phyloP scores from a whole-genome alignment of 2,888 invertebrate species.

The Euzophera pinguis region DNA sequence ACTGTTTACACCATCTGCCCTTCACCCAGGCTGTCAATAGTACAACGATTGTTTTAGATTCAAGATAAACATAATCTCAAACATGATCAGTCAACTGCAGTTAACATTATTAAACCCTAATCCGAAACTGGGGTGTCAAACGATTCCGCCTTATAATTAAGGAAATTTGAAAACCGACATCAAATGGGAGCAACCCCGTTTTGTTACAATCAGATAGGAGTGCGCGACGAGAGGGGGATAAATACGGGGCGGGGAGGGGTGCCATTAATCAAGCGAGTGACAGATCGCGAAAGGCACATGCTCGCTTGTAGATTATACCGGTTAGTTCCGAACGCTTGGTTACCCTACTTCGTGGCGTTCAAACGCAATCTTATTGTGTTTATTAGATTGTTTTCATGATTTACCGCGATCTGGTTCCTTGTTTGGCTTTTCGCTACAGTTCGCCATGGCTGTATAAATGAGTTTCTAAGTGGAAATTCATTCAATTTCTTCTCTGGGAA shows the following conservation, averaged over 20 bases:
- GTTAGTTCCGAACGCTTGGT: slow-evolving; percentile 46
- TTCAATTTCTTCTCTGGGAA: not conserved
- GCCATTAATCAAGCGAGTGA: slow-evolving; percentile 66
- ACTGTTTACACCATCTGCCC: not conserved
- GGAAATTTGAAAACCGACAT: slow-evolving; percentile 70
- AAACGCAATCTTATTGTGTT: slow-evolving; percentile 8
- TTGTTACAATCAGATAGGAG: slow-evolving; percentile 38
- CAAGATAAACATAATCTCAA: slow-evolving; percentile 21
- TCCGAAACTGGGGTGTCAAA: slow-evolving; percentile 43
- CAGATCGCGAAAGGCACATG: slow-evolving; percentile 56
- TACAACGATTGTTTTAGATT: slow-evolving; percentile 17
- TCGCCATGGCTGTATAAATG: not conserved
- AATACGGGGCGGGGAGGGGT: slow-evolving; percentile 19
- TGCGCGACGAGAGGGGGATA: slow-evolving; percentile 12
- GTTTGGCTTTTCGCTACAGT: slow-evolving; percentile 5
- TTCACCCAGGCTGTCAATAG: not conserved
- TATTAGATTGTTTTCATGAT: slow-evolving; percentile 12
- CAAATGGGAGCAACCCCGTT: slow-evolving; percentile 27
- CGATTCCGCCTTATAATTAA: slow-evolving; percentile 65
- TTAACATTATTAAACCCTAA: slow-evolving; percentile 24
- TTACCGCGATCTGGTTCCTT: not conserved
- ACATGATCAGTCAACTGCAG: slow-evolving; percentile 25
- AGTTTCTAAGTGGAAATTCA: not conserved
- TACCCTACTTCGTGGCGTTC: slow-evolving; percentile 28
- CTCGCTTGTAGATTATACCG: slow-evolving; percentile 49